Evolutionary conservation across 2,797 vertebrate genomes (phyloP).

Genomic region (Cheirogaleus major): DNA sequence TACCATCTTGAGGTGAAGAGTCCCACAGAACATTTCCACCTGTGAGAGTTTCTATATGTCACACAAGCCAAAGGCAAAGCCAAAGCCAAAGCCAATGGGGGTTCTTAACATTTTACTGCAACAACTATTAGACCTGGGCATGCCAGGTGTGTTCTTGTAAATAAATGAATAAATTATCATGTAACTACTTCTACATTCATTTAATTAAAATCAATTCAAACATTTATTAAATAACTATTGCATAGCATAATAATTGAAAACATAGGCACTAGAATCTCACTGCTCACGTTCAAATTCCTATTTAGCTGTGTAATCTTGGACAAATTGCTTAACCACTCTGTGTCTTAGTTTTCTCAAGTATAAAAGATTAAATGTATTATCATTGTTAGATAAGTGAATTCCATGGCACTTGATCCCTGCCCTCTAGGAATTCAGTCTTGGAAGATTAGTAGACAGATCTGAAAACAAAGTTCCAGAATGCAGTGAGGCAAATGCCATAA

Average conservation of each 20-base stretch:
- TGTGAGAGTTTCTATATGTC: not conserved
- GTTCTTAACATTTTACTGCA: not conserved
- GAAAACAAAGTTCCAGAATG: slow-evolving; percentile 32
- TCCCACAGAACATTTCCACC: not conserved
- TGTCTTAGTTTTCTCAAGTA: not conserved
- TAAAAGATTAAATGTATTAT: slow-evolving; percentile 4
- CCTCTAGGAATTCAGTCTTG: slow-evolving; percentile 37
- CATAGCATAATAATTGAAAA: not conserved
- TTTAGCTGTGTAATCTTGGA: not conserved
- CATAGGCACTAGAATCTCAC: not conserved
- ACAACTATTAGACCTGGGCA: not conserved
- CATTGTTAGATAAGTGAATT: slow-evolving; percentile 10
- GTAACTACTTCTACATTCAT: slow-evolving; percentile 31
- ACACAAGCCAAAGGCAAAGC: not conserved
- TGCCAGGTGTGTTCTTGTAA: not conserved
- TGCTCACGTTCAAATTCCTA: not conserved
- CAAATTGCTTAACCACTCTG: not conserved
- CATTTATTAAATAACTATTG: not conserved
- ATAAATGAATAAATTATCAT: slow-evolving; percentile 14
- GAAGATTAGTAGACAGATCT: not conserved
- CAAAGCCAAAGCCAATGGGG: not conserved
- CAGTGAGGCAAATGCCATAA: not conserved
- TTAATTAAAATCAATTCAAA: slow-evolving; percentile 28
- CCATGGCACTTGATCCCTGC: slow-evolving; percentile 11
- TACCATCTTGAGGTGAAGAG: not conserved